Evolutionary conservation across 2,797 vertebrate genomes (phyloP).

Genomic region (Pelobates cultripes): DNA sequence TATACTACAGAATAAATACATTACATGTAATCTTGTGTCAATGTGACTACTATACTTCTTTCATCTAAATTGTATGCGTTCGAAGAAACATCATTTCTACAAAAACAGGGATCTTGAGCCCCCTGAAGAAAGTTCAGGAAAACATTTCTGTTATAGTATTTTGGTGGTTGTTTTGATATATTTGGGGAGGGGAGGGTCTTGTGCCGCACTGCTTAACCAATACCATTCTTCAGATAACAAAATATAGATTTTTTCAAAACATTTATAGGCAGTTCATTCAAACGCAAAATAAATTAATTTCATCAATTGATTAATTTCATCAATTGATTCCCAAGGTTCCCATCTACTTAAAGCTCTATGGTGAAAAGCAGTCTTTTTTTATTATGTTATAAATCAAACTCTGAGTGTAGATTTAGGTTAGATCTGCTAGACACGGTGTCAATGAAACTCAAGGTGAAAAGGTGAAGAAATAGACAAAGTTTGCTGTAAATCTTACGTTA

Average conservation of each 20-base stretch:
- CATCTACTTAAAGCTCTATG: slow-evolving; percentile 43
- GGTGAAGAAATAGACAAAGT: slow-evolving; percentile 29
- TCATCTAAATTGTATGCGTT: too few relatives aligned
- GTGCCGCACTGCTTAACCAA: too few relatives aligned
- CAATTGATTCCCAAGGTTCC: slow-evolving; percentile 41
- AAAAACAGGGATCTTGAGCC: too few relatives aligned
- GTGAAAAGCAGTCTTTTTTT: slow-evolving; percentile 12
- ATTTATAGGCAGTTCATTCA: slow-evolving; percentile 44
- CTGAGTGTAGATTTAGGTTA: slow-evolving; percentile 17
- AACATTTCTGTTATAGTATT: too few relatives aligned
- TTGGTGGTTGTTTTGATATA: too few relatives aligned
- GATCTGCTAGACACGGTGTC: slow-evolving; percentile 18
- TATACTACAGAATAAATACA: too few relatives aligned
- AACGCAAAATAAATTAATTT: slow-evolving; percentile 47
- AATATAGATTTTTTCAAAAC: slow-evolving; percentile 50
- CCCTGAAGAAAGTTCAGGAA: too few relatives aligned
- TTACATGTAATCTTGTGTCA: too few relatives aligned
- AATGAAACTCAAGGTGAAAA: slow-evolving; percentile 33
- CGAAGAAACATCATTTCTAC: too few relatives aligned
- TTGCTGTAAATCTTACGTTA: slow-evolving; percentile 7
- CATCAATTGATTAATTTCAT: slow-evolving; percentile 46
- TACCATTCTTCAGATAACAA: slow-evolving; percentile 16
- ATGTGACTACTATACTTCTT: too few relatives aligned
- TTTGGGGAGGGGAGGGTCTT: too few relatives aligned
- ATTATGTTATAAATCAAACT: slow-evolving; percentile 41